These are phyloP conservation scores for Phoebastria nigripes DNA, from an alignment of 2,797 vertebrate genomes.

Conservation along the genomic window DNA sequence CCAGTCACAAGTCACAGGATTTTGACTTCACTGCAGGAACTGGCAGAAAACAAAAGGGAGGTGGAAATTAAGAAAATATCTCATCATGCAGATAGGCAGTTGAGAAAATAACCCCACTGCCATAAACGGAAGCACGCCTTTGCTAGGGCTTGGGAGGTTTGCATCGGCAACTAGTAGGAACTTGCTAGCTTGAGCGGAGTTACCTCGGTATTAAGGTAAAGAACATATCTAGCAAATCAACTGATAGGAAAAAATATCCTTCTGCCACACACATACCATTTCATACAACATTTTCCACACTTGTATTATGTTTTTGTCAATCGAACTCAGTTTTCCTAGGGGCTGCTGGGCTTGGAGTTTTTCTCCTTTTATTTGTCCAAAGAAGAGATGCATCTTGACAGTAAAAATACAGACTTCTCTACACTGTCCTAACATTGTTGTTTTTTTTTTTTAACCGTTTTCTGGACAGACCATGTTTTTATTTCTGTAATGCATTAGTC, in stretches of 20 bases:
- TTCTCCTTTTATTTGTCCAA: neutral
- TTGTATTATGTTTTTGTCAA: neutral
- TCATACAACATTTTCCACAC: neutral
- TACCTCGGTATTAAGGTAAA: neutral
- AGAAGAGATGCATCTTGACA: neutral
- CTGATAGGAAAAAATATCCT: neutral
- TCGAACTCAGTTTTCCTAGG: neutral
- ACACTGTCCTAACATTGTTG: neutral
- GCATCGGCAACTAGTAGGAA: neutral
- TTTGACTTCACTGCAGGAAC: neutral
- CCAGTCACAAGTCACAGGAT: neutral
- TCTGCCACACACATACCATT: neutral
- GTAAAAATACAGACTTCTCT: neutral
- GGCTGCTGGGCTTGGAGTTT: neutral
- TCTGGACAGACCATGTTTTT: neutral
- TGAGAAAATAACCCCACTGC: neutral
- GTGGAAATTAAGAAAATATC: neutral
- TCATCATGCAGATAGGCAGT: neutral
- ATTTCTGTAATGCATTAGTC: neutral
- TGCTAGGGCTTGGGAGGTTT: neutral
- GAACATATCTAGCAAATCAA: neutral
- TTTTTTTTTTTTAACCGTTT: neutral
- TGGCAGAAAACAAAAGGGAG: neutral
- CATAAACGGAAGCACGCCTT: accelerated
- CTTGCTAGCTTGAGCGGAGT: neutral